Base-by-base conservation (phyloP, 2,888 invertebrate genomes). In the Sepiola atlantica region DNA sequence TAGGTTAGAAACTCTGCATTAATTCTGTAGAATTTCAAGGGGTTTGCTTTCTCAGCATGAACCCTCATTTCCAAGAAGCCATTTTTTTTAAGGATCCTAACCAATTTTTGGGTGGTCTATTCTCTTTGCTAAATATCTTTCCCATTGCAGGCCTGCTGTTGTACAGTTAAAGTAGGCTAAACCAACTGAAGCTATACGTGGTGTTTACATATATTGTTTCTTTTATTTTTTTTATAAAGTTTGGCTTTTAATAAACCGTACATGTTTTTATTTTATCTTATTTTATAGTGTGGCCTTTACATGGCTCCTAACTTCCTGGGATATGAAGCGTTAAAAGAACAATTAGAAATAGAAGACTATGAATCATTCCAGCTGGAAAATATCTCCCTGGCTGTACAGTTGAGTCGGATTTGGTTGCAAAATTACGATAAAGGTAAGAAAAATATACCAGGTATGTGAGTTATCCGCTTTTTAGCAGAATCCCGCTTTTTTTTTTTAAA, bases 301-400 rank as follows among this genome's bases (percentile, higher is more conserved):
- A 32, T 77, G 77, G 77, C 77, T n/a, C 77, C 77, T 77, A 16
- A 77, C n/a, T 77, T 77, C 16, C n/a, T 32, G n/a, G 77, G 16
- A 16, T 77, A 77, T 18, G 14, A 77, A 32, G 77, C n/a, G 16
- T 77, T 77, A 77, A 16, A 32, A 18, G 77, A 77, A 77, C n/a
- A 77, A n/a, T 1, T 32, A 77, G 77, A 77, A 77, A 77, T 77
- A n/a, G 16, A 77, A 0, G 77, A n/a, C 12, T 77, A 77, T 77
- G 77, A 77, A 77, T 0, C 14, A 32, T 77, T 77, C 77, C 77
- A 77, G n/a, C 12, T n/a, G 16, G 77, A 77, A 20, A 99, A 99
- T 97, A 98, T 98, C 0, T 98, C 99, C 0, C 97, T 99, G 92
- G 99, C 99, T 32, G 98, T 99, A 94, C 98, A 99, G 96, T 97